Conservation (phyloP, 2,113 vertebrate genomes). For the Ceyx margarethae region DNA sequence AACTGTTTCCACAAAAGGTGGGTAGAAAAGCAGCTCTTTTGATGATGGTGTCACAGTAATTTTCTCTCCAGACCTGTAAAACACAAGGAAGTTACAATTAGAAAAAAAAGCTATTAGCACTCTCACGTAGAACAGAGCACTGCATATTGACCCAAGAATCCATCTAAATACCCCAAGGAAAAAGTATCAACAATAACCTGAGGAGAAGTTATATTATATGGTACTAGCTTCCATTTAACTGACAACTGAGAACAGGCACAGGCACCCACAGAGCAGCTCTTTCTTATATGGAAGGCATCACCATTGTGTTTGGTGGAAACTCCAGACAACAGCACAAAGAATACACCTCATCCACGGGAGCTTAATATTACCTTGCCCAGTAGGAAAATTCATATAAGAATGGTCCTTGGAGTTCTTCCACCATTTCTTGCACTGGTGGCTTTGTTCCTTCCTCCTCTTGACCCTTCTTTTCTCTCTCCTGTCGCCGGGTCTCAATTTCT, state of each 20-base stretch:
- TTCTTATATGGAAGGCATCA: neutral
- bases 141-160: neutral
- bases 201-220: neutral
- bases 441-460: conserved; percentile 77
- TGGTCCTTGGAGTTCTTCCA: conserved; percentile 88
- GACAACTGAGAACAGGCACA: neutral
- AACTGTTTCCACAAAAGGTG: conserved; percentile 89
- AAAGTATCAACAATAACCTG: neutral
- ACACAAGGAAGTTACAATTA: neutral
- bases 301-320: neutral
- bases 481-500: conserved; percentile 86
- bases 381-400: conserved; percentile 96
- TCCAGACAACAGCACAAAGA: neutral
- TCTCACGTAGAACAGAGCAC: neutral
- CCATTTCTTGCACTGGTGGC: conserved; percentile 86
- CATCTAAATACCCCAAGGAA: neutral
- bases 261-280: neutral
- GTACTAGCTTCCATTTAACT: neutral
- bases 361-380: conserved; percentile 86
- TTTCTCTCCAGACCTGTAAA: conserved; percentile 90
- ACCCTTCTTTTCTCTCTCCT: conserved; percentile 84
- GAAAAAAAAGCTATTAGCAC: neutral
- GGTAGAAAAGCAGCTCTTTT: conserved; percentile 95
- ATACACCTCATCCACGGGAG: neutral
- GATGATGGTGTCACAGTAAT: conserved; percentile 94